Percentiles rank a stretch among this genome's conserved stretches.
phyloP scores from a whole-genome alignment of 23 tunicate genomes.

The Trididemnum miniatum region DNA sequence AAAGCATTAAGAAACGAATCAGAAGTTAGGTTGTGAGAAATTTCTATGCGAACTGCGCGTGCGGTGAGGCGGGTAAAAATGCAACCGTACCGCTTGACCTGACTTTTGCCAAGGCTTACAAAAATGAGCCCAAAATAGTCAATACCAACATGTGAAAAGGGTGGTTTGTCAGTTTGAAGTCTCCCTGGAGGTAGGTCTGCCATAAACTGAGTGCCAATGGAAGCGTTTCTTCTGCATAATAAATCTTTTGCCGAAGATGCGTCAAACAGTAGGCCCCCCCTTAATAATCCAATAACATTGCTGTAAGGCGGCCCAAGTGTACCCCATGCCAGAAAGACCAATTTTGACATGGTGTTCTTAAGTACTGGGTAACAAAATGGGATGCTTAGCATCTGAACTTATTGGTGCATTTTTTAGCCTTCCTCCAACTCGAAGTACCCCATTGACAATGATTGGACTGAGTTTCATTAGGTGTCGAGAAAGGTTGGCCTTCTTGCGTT shows the following conservation, averaged over 20 bases:
- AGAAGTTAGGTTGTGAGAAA: background rate
- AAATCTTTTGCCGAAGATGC: background rate
- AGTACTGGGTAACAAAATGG: background rate
- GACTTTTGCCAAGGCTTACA: background rate
- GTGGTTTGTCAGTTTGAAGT: background rate
- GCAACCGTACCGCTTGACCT: background rate
- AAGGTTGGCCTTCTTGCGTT: background rate
- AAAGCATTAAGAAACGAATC: background rate
- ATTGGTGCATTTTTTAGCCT: background rate
- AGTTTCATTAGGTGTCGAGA: background rate
- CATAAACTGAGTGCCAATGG: background rate
- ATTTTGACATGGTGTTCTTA: background rate
- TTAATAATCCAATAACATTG: background rate
- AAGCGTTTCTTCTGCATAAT: background rate
- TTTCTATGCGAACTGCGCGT: background rate
- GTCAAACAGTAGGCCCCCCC: background rate
- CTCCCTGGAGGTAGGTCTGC: background rate
- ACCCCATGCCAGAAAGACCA: background rate
- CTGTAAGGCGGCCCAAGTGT: background rate
- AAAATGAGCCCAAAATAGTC: background rate
- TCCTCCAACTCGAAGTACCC: background rate
- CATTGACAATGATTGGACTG: background rate
- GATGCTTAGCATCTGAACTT: background rate
- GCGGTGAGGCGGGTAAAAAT: constrained; percentile 2
- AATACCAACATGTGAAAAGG: background rate